Evolutionary conservation across 2,113 vertebrate genomes (phyloP).

Genomic region (Cyanistes caeruleus): DNA sequence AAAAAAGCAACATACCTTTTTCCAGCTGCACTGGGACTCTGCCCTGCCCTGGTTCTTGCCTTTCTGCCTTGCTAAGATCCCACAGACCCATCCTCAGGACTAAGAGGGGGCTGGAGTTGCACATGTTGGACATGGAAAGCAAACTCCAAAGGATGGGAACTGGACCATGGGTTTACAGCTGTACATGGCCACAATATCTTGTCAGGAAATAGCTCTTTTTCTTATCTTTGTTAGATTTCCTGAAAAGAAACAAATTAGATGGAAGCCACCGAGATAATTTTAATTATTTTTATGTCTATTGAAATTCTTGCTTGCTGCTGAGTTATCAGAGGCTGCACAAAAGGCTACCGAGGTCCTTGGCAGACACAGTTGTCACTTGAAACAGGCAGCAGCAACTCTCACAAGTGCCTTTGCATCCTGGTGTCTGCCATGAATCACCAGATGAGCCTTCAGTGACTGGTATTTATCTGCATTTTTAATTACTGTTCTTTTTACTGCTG

Average conservation of each 20-base stretch:
- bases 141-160: background rate
- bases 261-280: background rate
- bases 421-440: background rate
- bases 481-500: background rate
- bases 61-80: slow-evolving; percentile 2
- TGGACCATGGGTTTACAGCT: background rate
- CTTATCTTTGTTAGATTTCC: background rate
- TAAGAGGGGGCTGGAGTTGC: background rate
- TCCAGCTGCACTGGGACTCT: slow-evolving; percentile 42
- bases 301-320: background rate
- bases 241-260: background rate
- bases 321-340: background rate
- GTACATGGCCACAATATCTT: background rate
- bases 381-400: background rate
- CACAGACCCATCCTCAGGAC: background rate
- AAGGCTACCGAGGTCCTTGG: background rate
- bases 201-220: background rate
- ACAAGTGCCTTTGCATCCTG: background rate
- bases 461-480: background rate
- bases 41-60: background rate
- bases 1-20: background rate
- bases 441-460: background rate
- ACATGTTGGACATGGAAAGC: background rate
- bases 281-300: background rate
- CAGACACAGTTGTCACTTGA: background rate